phyloP scores from a whole-genome alignment of 2,888 invertebrate genomes.

The Agrotis segetum region DNA sequence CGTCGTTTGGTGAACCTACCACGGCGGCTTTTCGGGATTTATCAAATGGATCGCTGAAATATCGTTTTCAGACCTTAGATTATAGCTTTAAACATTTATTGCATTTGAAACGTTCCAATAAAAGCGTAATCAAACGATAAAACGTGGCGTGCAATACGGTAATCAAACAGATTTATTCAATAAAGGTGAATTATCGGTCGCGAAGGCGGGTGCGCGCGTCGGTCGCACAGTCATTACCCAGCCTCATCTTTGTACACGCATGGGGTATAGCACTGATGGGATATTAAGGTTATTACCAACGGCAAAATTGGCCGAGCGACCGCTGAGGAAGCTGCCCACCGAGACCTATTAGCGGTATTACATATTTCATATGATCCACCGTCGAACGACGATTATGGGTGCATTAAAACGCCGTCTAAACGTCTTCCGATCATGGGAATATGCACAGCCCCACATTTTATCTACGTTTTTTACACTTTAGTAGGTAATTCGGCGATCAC shows the following conservation, averaged over 20 bases:
- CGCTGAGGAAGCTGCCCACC: conserved; percentile 90
- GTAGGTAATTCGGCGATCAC: conserved; percentile 87
- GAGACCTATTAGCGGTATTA: conserved; percentile 89
- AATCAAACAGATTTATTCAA: conserved; percentile 76
- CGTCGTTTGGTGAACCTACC: not conserved
- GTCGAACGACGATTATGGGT: conserved; percentile 88
- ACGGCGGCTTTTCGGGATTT: not conserved
- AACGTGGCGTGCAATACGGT: conserved; percentile 54
- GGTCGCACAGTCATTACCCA: conserved; percentile 83
- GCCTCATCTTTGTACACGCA: conserved; percentile 87
- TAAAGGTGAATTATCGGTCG: conserved; percentile 78
- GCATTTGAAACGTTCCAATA: conserved; percentile 42
- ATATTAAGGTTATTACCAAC: conserved; percentile 89
- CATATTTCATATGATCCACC: conserved; percentile 88
- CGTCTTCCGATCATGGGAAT: conserved; percentile 88
- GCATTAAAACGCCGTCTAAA: conserved; percentile 86
- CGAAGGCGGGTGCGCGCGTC: conserved; percentile 72
- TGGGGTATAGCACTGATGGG: conserved; percentile 85
- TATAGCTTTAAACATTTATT: conserved; percentile 14
- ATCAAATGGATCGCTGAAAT: conserved; percentile 13
- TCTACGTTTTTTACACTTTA: conserved; percentile 89
- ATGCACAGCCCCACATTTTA: conserved; percentile 81
- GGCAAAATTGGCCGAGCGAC: conserved; percentile 88
- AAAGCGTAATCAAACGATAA: conserved; percentile 47
- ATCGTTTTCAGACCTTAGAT: not conserved